phyloP scores from a whole-genome alignment of 2,797 vertebrate genomes.

The Urophycis tenuis region DNA sequence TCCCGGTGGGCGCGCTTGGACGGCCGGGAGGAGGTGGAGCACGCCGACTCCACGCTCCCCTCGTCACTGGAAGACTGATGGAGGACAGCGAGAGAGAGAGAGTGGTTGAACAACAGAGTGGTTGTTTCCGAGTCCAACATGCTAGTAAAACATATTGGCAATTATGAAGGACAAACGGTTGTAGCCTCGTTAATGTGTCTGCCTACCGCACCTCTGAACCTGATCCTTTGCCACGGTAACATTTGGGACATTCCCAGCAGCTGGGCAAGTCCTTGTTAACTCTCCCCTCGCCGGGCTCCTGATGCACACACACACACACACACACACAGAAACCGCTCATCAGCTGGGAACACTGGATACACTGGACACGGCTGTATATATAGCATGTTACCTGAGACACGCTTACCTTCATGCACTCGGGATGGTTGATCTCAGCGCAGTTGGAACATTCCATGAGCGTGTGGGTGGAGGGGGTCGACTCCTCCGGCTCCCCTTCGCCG shows the following conservation, averaged over 20 bases:
- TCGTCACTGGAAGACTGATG: conserved; percentile 67
- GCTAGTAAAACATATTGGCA: not conserved
- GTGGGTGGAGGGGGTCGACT: conserved; percentile 76
- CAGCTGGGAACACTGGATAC: not conserved
- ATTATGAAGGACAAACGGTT: too few species aligned
- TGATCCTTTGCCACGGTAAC: conserved; percentile 77
- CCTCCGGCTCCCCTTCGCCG: conserved; percentile 80
- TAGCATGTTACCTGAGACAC: not conserved
- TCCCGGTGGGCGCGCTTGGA: conserved; percentile 64
- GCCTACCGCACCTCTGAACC: conserved; percentile 75
- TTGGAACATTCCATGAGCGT: conserved; percentile 97
- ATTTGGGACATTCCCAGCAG: conserved; percentile 97
- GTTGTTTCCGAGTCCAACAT: not conserved
- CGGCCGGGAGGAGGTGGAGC: conserved; percentile 50
- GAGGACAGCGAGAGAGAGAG: not conserved
- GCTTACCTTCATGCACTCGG: conserved; percentile 85
- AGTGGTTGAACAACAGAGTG: not conserved
- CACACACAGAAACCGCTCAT: conserved; percentile 16
- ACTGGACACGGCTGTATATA: not conserved
- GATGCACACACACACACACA: conserved; percentile 33
- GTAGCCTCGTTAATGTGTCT: not conserved
- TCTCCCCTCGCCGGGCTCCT: conserved; percentile 89
- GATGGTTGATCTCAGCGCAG: conserved; percentile 92
- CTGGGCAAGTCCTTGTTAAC: conserved; percentile 92
- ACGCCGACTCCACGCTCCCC: conserved; percentile 55